A percentile compares a stretch with the other conserved stretches of the same genome.
phyloP scores from a whole-genome alignment of 1,140 invertebrate genomes.

The Drosophila bifasciata region DNA sequence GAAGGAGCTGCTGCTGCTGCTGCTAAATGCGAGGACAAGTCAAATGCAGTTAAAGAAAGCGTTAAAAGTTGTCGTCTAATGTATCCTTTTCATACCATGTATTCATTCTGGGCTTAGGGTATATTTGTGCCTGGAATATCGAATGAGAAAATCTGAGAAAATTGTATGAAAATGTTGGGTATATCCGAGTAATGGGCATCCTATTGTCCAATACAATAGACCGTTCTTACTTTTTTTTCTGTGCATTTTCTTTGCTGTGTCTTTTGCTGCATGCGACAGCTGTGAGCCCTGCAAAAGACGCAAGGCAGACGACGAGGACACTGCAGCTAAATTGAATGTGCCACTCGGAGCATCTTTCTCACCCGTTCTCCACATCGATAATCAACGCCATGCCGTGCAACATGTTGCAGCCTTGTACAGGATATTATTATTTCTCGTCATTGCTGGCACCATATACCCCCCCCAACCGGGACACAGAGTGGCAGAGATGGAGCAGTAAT shows the following conservation, averaged over 20 bases:
- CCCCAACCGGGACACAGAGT: neutral
- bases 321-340: conserved; percentile 69
- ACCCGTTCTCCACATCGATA: conserved; percentile 37
- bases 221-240: no score
- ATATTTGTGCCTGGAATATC: no score
- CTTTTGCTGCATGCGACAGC: conserved; percentile 65
- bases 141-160: no score
- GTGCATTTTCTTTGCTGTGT: conserved; percentile 14
- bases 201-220: no score
- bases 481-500: conserved; percentile 21
- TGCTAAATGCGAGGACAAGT: conserved; percentile 26
- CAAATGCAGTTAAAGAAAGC: conserved; percentile 55
- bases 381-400: conserved; percentile 58
- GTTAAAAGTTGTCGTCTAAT: conserved; percentile 27
- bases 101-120: no score
- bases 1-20: no score
- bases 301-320: conserved; percentile 38
- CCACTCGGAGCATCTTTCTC: conserved; percentile 12
- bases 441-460: conserved; percentile 8
- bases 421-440: conserved; percentile 66
- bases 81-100: neutral
- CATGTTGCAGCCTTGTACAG: conserved; percentile 71
- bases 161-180: no score
- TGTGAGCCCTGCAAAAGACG: conserved; percentile 41
- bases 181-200: no score